Evolutionary conservation across 2,797 vertebrate species (phyloP), one percentile per base, ranked within the genome.

Genomic region (Enteromius fasciolatus): DNA sequence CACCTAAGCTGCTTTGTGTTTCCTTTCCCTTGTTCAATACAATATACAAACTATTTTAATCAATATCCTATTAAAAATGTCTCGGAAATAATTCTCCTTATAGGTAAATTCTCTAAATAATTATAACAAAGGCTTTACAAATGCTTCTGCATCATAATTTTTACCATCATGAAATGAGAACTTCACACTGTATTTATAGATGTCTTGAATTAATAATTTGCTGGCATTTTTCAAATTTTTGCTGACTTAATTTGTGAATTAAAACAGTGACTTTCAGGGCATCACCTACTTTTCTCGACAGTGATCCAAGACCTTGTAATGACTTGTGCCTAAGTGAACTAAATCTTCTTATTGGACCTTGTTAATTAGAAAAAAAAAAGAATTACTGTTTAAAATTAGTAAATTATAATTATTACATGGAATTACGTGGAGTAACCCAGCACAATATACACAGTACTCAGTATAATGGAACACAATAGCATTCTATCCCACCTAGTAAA

Each of bases 161-260:
- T 31, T 17, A 64, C 6, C 7, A 33, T 18, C 61, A 10, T 76
- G 28, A 64, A 64, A 7, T 85, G 78, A 76, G 73, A 77, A 74
- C 90, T 91, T n/a, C n/a, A n/a, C n/a, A n/a, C n/a, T n/a, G n/a
- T 33, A 20, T 67, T n/a, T 39, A n/a, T 20, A 18, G 7, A 8
- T 66, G 6, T 66, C 8, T 66, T 66, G 1, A 33, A 36, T 36
- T 3, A 66, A 10, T 36, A 17, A 66, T 36, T 66, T 8, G 8
- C 17, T 36, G 63, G 3, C 17, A 66, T 66, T 20, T 33, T 17
- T 66, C 36, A 18, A 15, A 33, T 7, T 36, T 66, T 2, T 14
- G 11, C 25, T 66, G 63, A 20, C 15, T 66, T 64, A 17, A 33
- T 85, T 61, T 15, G 25, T 23, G 23, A 61, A 59, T 61, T 14